These are phyloP conservation scores for Linnaemya tessellans DNA, from an alignment of 2,888 invertebrate genomes.

Conservation along the genomic window DNA sequence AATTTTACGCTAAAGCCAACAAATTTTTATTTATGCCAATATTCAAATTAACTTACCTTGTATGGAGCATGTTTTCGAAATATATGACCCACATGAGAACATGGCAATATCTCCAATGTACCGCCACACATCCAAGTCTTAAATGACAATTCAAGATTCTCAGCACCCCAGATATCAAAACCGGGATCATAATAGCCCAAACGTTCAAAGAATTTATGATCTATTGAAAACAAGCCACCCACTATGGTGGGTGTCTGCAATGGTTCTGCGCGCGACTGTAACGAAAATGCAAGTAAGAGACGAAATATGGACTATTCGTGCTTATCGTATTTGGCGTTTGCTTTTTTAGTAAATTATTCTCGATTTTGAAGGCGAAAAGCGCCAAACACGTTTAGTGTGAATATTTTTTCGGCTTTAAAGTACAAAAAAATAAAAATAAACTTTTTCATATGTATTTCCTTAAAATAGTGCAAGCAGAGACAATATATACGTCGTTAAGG, in stretches of 20 bases:
- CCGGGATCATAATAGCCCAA: slow-evolving; percentile 99
- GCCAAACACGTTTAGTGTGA: no score
- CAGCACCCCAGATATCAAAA: slow-evolving; percentile 99
- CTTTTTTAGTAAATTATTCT: no score
- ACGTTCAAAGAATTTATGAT: slow-evolving; percentile 95
- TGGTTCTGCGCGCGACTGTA: slow-evolving; percentile 90
- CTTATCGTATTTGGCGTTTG: no score
- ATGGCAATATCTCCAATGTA: slow-evolving; percentile 97
- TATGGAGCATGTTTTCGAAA: slow-evolving; percentile 99
- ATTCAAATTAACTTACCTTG: slow-evolving; percentile 84
- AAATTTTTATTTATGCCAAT: no score
- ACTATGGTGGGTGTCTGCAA: slow-evolving; percentile 99
- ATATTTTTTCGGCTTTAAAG: no score
- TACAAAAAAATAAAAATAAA: no score
- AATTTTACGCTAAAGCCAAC: no score
- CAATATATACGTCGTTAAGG: no score
- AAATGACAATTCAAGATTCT: slow-evolving; percentile 98
- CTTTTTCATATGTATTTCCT: no score
- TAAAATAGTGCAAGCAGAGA: no score
- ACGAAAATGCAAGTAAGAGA: slow-evolving; percentile 60
- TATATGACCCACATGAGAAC: slow-evolving; percentile 99
- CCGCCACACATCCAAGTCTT: slow-evolving; percentile 99
- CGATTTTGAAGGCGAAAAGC: no score
- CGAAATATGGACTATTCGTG: no score
- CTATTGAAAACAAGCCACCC: slow-evolving; percentile 99